Evolutionary conservation across 1,140 invertebrate species (phyloP).

Genomic region (Diorhabda elongata): DNA sequence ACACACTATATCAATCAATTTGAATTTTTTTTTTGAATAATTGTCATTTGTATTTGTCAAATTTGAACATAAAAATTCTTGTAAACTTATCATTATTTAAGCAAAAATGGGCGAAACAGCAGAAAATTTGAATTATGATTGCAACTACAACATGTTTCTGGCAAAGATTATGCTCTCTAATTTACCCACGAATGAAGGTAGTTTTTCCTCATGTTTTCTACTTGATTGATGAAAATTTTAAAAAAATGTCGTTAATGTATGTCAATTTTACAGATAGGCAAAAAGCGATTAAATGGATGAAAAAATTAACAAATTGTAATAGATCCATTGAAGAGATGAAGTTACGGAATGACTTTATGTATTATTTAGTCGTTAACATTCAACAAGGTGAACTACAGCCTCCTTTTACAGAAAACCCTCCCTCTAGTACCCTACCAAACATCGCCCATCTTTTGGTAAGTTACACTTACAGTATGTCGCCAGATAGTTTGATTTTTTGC

Average conservation of each 20-base stretch:
- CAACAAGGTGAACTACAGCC: constrained; percentile 46
- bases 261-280: constrained; percentile 34
- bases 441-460: constrained; percentile 47
- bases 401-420: constrained; percentile 49
- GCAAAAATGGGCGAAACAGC: constrained; percentile 37
- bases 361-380: constrained; percentile 49
- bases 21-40: constrained; percentile 6
- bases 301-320: constrained; percentile 47
- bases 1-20: too few species aligned
- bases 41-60: constrained; percentile 14
- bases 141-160: constrained; percentile 48
- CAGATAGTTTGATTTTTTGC: neutral
- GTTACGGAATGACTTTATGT: constrained; percentile 53
- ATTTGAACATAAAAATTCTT: constrained; percentile 21
- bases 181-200: constrained; percentile 42
- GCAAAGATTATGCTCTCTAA: constrained; percentile 46
- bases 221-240: too few species aligned
- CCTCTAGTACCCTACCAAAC: constrained; percentile 41
- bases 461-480: neutral
- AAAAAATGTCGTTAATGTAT: neutral
- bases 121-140: constrained; percentile 48
- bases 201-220: neutral
- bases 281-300: constrained; percentile 48
- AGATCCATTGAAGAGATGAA: constrained; percentile 48
- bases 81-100: constrained; percentile 20